Evolutionary conservation across 2,888 invertebrate species (phyloP).

Genomic region (Hydraecia micacea): DNA sequence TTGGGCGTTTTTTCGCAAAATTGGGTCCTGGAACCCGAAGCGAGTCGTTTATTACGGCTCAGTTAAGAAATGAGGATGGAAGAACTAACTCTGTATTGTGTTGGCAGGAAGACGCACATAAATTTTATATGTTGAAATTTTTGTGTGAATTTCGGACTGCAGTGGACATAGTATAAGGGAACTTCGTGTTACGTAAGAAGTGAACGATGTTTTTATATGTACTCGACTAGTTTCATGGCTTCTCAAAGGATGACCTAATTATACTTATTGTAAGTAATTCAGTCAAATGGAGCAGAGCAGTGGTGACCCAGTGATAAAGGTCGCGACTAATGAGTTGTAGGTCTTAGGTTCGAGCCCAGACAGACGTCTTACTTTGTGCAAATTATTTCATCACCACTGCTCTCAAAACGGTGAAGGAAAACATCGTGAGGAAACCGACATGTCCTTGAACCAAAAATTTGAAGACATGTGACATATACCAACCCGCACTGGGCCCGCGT

Average conservation of each 20-base stretch:
- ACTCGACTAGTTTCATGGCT: background rate
- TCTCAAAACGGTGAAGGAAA: too few relatives aligned
- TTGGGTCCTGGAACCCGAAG: conserved; percentile 40
- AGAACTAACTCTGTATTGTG: conserved; percentile 32
- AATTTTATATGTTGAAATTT: conserved; percentile 33
- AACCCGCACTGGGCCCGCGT: too few relatives aligned
- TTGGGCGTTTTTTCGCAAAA: conserved; percentile 35
- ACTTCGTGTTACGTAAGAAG: conserved; percentile 11
- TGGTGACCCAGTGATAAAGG: too few relatives aligned
- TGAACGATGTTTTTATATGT: background rate
- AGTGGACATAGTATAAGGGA: conserved; percentile 1
- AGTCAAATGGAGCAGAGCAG: background rate
- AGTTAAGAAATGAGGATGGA: conserved; percentile 29
- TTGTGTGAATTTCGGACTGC: conserved; percentile 21
- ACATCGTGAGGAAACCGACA: too few relatives aligned
- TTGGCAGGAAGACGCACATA: conserved; percentile 44
- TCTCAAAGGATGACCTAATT: background rate
- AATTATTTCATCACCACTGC: too few relatives aligned
- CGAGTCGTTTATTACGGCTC: conserved; percentile 35
- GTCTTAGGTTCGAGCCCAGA: too few relatives aligned
- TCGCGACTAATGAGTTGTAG: too few relatives aligned
- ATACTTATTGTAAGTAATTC: background rate
- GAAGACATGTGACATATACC: too few relatives aligned
- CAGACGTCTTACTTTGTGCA: too few relatives aligned
- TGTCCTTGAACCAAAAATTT: too few relatives aligned